A percentile compares a stretch with the other conserved stretches of the same genome.
Conservation (phyloP, 2,797 vertebrate species). For the Anabacerthia variegaticeps region DNA sequence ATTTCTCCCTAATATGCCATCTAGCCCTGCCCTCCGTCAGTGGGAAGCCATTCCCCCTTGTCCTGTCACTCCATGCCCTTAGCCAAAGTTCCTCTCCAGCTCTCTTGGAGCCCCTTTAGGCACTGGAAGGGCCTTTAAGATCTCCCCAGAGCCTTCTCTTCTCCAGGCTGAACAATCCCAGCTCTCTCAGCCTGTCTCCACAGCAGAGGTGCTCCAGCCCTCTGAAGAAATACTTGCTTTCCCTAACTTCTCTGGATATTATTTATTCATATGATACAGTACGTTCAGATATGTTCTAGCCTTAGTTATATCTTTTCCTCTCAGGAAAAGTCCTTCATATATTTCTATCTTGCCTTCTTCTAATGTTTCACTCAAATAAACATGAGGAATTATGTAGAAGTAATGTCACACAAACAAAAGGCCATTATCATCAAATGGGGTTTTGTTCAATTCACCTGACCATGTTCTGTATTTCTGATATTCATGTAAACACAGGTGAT, state of each 20-base stretch:
- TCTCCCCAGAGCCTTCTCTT: not conserved
- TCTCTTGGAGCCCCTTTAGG: not conserved
- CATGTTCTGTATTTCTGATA: constrained; percentile 47
- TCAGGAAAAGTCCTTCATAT: not conserved
- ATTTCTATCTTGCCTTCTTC: not conserved
- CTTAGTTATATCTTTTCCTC: not conserved
- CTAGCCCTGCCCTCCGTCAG: not conserved
- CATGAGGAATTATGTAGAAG: not conserved
- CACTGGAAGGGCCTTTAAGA: not conserved
- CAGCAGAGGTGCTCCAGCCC: not conserved
- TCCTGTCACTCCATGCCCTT: not conserved
- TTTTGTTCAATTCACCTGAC: constrained; percentile 64
- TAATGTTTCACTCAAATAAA: not conserved
- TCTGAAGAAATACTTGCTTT: not conserved
- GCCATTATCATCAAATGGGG: constrained; percentile 10
- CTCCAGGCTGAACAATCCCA: not conserved
- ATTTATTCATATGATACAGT: not conserved
- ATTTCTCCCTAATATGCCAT: not conserved
- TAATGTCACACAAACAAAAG: not conserved
- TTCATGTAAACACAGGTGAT: constrained; percentile 70
- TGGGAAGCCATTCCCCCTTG: not conserved
- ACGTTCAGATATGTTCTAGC: not conserved
- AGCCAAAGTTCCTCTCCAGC: too few species aligned
- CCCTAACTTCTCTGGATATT: not conserved
- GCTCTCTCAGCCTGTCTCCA: not conserved